phyloP scores from a whole-genome alignment of 1,140 invertebrate species.

The Cheumatopsyche charites region DNA sequence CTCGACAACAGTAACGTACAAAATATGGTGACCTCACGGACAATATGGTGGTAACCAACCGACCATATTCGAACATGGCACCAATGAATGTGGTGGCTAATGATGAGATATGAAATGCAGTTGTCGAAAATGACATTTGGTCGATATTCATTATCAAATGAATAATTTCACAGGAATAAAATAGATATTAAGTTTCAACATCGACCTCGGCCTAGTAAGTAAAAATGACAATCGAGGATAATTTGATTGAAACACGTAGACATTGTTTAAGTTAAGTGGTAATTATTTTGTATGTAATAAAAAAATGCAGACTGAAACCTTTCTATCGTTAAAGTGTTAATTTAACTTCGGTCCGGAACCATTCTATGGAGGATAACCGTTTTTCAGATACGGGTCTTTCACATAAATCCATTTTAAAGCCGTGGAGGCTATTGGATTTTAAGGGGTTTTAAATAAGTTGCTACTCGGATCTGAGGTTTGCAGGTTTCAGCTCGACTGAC shows the following conservation, averaged over 20 bases:
- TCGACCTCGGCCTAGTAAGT: too few species aligned
- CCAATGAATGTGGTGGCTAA: neutral
- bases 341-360: neutral
- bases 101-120: neutral
- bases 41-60: neutral
- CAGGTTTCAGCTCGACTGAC: conserved; percentile 6
- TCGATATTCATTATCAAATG: too few species aligned
- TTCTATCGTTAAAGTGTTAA: neutral
- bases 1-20: neutral
- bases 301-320: too few species aligned
- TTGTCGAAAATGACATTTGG: too few species aligned
- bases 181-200: too few species aligned
- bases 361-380: neutral
- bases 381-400: conserved; percentile 12
- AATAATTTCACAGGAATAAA: too few species aligned
- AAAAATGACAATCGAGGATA: too few species aligned
- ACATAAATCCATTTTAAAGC: conserved; percentile 38
- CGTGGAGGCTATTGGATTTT: conserved; percentile 28
- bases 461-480: neutral
- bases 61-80: neutral
- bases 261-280: too few species aligned
- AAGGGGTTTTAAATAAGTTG: conserved; percentile 32
- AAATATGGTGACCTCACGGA: neutral
- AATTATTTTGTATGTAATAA: neutral
- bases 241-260: too few species aligned